Percentiles rank a stretch among this genome's conserved stretches.
Conservation (phyloP, 2,888 invertebrate species). For the Mimas tiliae region DNA sequence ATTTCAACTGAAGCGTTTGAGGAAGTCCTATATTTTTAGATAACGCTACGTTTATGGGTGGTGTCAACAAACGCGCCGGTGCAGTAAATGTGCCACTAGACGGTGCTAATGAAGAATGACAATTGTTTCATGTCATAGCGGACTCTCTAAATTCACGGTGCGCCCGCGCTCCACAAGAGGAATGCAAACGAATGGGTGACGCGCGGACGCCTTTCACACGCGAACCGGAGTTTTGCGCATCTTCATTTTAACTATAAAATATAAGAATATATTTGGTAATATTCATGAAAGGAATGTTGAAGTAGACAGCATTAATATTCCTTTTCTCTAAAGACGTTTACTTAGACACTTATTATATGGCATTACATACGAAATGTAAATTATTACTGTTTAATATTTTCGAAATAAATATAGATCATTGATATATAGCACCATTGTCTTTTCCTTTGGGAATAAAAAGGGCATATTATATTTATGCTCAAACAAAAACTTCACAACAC, state of each 20-base stretch:
- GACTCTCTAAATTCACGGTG: conserved; percentile 66
- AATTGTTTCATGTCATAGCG: conserved; percentile 58
- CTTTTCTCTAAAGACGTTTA: background rate
- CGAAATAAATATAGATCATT: no score
- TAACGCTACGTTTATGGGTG: conserved; percentile 31
- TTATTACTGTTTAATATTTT: no score
- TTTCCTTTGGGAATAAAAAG: no score
- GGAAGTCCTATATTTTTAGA: conserved; percentile 26
- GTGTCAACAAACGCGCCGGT: conserved; percentile 44
- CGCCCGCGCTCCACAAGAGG: conserved; percentile 58
- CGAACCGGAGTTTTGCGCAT: conserved; percentile 49
- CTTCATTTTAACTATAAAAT: conserved; percentile 38
- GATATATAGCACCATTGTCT: no score
- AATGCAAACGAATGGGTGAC: conserved; percentile 61
- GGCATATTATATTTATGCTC: background rate
- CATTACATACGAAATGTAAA: no score
- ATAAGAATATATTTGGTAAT: conserved; percentile 9
- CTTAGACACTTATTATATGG: background rate
- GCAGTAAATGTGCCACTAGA: conserved; percentile 59
- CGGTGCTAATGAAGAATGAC: conserved; percentile 70
- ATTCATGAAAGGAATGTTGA: background rate
- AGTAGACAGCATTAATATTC: background rate
- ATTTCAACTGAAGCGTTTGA: conserved; percentile 7
- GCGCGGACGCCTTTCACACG: conserved; percentile 62
- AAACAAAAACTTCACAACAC: background rate